Evolutionary conservation across 2,797 vertebrate genomes (phyloP).

Genomic region (Tapera naevia): DNA sequence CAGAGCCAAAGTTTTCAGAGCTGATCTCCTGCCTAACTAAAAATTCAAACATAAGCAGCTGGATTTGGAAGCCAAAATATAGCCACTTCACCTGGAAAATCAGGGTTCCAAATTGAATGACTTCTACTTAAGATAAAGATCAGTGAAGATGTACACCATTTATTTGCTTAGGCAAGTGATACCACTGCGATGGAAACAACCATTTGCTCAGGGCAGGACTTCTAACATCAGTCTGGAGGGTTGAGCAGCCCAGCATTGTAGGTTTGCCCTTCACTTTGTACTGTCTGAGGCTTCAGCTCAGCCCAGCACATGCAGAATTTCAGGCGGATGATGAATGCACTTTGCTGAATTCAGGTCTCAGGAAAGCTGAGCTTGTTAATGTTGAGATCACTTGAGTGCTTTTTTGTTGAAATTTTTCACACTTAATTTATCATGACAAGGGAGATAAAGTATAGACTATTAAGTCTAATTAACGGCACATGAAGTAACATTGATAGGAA

Average conservation of each 20-base stretch:
- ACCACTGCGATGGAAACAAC: not conserved
- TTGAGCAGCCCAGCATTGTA: not conserved
- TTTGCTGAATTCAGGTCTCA: not conserved
- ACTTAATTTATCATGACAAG: constrained; percentile 45
- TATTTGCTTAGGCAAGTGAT: not conserved
- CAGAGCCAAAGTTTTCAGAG: constrained; percentile 21
- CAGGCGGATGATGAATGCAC: not conserved
- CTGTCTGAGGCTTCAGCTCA: not conserved
- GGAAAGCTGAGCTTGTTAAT: not conserved
- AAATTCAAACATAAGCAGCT: not conserved
- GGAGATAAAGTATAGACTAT: constrained; percentile 35
- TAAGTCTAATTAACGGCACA: constrained; percentile 42
- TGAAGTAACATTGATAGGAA: not conserved
- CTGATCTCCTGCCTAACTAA: not conserved
- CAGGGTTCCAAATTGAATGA: not conserved
- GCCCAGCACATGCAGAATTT: not conserved
- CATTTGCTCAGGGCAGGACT: not conserved
- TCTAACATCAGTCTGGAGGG: not conserved
- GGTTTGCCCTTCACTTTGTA: not conserved
- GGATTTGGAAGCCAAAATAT: constrained; percentile 14
- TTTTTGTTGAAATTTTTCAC: not conserved
- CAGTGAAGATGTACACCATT: not conserved
- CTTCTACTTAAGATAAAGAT: not conserved
- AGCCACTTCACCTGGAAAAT: constrained; percentile 21
- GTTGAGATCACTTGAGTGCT: not conserved